Evolutionary conservation across 2,113 vertebrate species (phyloP), one percentile per base, ranked within the genome.

Genomic region (Onychorhynchus coronatus): DNA sequence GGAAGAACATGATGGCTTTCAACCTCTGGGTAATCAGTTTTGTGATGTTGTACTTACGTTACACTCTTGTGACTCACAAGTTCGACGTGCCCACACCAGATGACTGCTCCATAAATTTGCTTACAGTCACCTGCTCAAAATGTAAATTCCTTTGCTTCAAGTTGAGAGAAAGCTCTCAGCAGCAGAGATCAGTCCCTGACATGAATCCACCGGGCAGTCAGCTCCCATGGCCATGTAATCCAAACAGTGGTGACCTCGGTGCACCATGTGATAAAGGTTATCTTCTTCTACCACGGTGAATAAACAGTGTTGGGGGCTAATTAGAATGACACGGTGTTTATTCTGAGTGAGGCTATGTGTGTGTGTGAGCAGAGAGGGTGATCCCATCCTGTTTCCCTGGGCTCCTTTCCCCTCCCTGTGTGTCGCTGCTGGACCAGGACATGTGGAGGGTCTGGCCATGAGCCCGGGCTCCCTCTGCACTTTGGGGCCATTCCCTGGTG

Each of bases 81-180:
- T 4, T 0, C 1, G 14, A 4, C 0, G 1, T 66, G 53, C n/a
- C 28, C 2, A 3, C 9, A 5, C 2, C 7, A 8, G 5, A 23
- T 25, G 15, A 3, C 1, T 8, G 2, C 12, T 28, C 27, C 39
- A 0, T 33, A 22, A 37, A 53, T 63, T 50, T 58, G 8, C 22
- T 44, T 49, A 11, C 12, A 65, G 2, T 23, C 77, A 4, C 31
- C 21, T 77, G 41, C 50, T 71, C 2, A 46, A 83, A 25, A 11
- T 11, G 18, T 37, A 20, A 22, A 35, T 55, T 24, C 31, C 56
- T 90, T 35, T 31, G 9, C 16, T 55, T n/a, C 5, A 6, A 2
- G 53, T 24, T 58, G 73, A 27, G 80, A 39, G n/a, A n/a, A 53
- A 28, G 39, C 59, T 70, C 30, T 42, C 0, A 0, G 37, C 42